A percentile compares a stretch with the other conserved stretches of the same genome.
Conservation (phyloP, 2,888 invertebrate genomes). For the Leucozona laternaria region DNA sequence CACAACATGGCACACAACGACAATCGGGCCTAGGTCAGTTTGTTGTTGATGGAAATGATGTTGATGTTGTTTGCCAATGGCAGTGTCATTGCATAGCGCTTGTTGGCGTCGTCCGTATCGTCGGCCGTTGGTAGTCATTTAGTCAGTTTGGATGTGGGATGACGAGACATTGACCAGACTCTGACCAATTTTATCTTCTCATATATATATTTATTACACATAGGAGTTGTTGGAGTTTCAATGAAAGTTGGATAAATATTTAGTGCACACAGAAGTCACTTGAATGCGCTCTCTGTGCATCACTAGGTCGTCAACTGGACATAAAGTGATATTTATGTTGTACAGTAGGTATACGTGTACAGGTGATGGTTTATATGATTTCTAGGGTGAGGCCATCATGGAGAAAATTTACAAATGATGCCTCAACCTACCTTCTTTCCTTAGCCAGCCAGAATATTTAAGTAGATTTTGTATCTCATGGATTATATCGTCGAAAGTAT, state of each 20-base stretch:
- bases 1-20: constrained; percentile 30
- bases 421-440: constrained; percentile 3
- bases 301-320: constrained; percentile 11
- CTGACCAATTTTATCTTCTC: constrained; percentile 42
- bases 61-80: constrained; percentile 40
- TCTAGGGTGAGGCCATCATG: constrained; percentile 18
- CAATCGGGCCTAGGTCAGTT: constrained; percentile 63
- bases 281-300: constrained; percentile 22
- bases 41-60: constrained; percentile 39
- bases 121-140: background rate
- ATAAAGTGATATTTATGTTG: constrained; percentile 24
- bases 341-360: constrained; percentile 2
- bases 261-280: constrained; percentile 42
- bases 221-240: constrained; percentile 38
- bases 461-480: constrained; percentile 1
- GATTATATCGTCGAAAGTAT: constrained; percentile 8
- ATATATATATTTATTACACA: background rate
- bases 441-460: background rate
- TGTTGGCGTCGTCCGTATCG: background rate
- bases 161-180: constrained; percentile 66
- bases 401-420: constrained; percentile 13
- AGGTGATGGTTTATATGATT: constrained; percentile 15
- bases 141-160: constrained; percentile 53
- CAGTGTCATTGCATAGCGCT: constrained; percentile 49
- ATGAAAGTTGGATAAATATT: constrained; percentile 67